phyloP scores from a whole-genome alignment of 2,888 invertebrate species.

The Chalcis sispes region DNA sequence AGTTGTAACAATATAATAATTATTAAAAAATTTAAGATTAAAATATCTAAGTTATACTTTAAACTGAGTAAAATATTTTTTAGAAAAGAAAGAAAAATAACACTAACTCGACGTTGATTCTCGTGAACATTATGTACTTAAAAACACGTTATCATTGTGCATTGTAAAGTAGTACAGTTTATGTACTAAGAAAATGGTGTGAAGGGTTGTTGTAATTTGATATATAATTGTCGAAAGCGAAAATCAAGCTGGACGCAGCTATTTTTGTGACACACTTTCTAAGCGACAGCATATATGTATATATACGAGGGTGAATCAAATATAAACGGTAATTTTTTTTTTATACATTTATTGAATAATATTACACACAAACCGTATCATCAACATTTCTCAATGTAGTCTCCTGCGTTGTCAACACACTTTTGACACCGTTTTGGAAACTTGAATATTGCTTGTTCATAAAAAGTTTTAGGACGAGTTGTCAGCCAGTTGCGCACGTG shows the following conservation, averaged over 20 bases:
- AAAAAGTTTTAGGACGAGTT: too few relatives aligned
- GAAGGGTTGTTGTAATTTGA: slow-evolving; percentile 39
- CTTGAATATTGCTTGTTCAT: too few relatives aligned
- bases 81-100: not conserved
- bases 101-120: slow-evolving; percentile 48
- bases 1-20: not conserved
- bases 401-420: too few relatives aligned
- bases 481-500: too few relatives aligned
- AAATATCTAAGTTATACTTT: too few relatives aligned
- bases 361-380: too few relatives aligned
- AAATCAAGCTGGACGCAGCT: slow-evolving; percentile 28
- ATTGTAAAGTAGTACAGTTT: slow-evolving; percentile 34
- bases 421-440: too few relatives aligned
- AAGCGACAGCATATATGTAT: slow-evolving; percentile 47
- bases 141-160: slow-evolving; percentile 25
- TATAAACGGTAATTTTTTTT: too few relatives aligned
- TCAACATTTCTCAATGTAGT: too few relatives aligned
- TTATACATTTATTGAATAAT: too few relatives aligned
- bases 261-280: slow-evolving; percentile 32
- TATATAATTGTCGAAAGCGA: slow-evolving; percentile 1
- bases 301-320: too few relatives aligned
- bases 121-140: slow-evolving; percentile 26
- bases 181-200: slow-evolving; percentile 26
- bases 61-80: not conserved
- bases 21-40: not conserved